Base-by-base conservation (phyloP, 2,113 vertebrate genomes). In the Epinephelus cyanopodus region DNA sequence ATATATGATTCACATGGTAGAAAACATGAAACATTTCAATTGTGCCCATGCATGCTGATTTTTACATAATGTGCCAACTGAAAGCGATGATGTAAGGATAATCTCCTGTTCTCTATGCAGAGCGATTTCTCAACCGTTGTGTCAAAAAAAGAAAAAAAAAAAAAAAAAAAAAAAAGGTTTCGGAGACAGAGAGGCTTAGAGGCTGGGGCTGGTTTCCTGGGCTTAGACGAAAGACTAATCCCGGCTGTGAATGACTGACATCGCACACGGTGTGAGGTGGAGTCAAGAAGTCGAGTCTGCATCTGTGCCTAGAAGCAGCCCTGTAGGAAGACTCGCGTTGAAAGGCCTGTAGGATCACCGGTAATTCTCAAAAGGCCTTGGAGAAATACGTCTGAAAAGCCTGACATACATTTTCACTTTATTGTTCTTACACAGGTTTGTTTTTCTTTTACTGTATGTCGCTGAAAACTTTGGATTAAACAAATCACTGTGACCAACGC, bases 401-500 rank as follows among this genome's bases (percentile, higher is more conserved):
- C 82, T 75, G 80, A 62, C 82, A 81, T 76, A 84, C 77, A 80
- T 73, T 77, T 84, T 92, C 65, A 86, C 67, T 82, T 89, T 78
- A 87, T 85, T 79, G 79, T 92, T 90, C 67, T 29, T 84, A 81
- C 79, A 84, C 82, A 69, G 61, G 74, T 90, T 29, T 89, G 63
- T 71, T 91, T 91, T 90, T 86, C 4, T 87, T 92, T 93, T 83
- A 45, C 74, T 84, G 71, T 85, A 77, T 29, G 70, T 92, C 87
- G 89, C 89, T 90, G 84, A 91, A 94, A 91, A 83, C 83, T 85
- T 92, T 92, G 74, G 84, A 93, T 93, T 83, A 92, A 93, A 93
- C 83, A 91, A 93, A 95, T 93, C 95, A 96, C 95, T 96, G 95
- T 96, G 95, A 96, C 92, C 93, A 92, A 94, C 86, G 91, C 86